These are phyloP conservation scores for Ctenomys sociabilis DNA, from an alignment of 2,113 vertebrate species.

Conservation along the genomic window DNA sequence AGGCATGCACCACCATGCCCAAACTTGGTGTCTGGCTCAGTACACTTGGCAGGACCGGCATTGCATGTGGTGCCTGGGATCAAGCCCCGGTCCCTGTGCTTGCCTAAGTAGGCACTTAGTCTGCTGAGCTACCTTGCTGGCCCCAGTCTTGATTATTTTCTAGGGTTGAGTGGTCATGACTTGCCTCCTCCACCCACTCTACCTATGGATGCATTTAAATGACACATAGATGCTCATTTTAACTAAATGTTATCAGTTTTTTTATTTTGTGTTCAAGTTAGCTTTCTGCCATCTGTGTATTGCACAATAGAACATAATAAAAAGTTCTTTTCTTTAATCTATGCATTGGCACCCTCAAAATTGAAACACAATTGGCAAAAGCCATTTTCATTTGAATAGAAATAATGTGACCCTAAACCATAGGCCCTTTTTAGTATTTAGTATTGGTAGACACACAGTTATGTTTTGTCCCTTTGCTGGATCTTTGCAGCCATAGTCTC, in stretches of 20 bases:
- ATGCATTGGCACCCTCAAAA: neutral
- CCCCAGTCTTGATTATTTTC: neutral
- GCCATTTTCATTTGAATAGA: neutral
- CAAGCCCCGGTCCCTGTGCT: no score
- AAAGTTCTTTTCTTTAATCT: constrained; percentile 52
- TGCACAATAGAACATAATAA: constrained; percentile 54
- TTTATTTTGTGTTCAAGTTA: constrained; percentile 24
- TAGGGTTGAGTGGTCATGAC: neutral
- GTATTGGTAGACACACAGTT: neutral
- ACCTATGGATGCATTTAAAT: constrained; percentile 29
- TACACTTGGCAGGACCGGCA: no score
- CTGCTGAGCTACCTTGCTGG: no score
- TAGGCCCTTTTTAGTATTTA: neutral
- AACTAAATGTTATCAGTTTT: constrained; percentile 37
- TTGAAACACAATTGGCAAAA: neutral
- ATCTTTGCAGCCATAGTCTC: neutral
- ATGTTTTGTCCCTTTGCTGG: neutral
- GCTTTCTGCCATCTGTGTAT: constrained; percentile 33
- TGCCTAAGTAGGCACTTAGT: no score
- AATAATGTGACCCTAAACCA: neutral
- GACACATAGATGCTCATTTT: constrained; percentile 46
- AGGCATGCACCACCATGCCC: no score
- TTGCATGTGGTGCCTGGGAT: no score
- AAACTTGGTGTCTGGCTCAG: no score
- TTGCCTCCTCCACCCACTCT: neutral